Base-by-base conservation (phyloP, 1,140 invertebrate genomes). In the Microplitis mediator region DNA sequence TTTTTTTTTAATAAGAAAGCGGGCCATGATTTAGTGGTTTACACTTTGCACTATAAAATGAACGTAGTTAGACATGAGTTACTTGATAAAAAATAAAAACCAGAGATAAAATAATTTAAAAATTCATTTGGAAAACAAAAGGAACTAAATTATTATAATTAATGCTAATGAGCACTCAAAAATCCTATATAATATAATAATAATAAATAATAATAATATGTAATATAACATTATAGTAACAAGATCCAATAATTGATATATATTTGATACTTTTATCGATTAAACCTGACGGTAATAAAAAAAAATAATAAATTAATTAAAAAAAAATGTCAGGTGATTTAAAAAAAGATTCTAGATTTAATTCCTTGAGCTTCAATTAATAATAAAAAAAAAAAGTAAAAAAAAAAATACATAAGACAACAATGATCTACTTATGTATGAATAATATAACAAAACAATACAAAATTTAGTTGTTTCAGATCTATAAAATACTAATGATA, bases 301-400 rank as follows among this genome's bases (percentile, higher is more conserved):
- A 39, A 14, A 13, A 63, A 63, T 8, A 36, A 14, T 36, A 36
- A 16, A 39, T 36, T 14, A 63, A 63, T 36, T 36, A 39, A 51
- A 62, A 60, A 60, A 32, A 31, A 31, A 9, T 31, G 16, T 60
- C 58, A 32, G 31, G 58, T 16, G 8, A 31, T 0, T 60, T 31
- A 60, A 56, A 60, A 60, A 23, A 60, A 60, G 31, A 60, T 3
- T 60, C 23, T 60, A 60, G 1, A 60, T 2, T 14, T 32, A 11
- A 60, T 60, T 60, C 58, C 23, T 23, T 31, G 58, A 60, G 58
- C n/a, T 60, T 60, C 58, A 56, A 56, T 60, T 60, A 60, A 60
- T 31, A 23, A 60, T 11, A 34, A 5, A 31, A 13, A 31, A 31
- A 60, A 32, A 60, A 60, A 60, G 5, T 34, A 13, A 31, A 31